phyloP scores from a whole-genome alignment of 2,888 invertebrate species.

The Sinodicranocentrus sp. region DNA sequence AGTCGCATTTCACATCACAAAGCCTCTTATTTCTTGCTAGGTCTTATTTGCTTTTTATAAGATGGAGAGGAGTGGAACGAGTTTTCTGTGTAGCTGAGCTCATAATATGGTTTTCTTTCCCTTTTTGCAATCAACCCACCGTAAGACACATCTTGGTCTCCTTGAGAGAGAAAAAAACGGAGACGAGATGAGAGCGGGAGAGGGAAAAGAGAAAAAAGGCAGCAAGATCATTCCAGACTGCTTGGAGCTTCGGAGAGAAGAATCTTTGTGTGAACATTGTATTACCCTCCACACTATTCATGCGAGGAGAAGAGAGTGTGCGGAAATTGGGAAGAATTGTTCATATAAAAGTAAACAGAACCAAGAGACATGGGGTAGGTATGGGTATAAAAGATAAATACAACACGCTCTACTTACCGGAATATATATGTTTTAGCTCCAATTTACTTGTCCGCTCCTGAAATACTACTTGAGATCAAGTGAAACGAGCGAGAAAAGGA shows the following conservation, averaged over 20 bases:
- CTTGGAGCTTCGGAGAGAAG: constrained; percentile 40
- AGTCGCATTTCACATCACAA: constrained; percentile 26
- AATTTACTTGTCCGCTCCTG: constrained; percentile 29
- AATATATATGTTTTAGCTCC: constrained; percentile 21
- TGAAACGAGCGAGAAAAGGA: constrained; percentile 19
- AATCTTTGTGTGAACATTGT: background rate
- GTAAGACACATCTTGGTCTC: constrained; percentile 27
- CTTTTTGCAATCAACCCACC: constrained; percentile 53
- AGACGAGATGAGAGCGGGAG: background rate
- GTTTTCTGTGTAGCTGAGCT: constrained; percentile 11
- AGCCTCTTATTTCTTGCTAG: constrained; percentile 17
- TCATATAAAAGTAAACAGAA: constrained; percentile 42
- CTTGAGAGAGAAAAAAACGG: background rate
- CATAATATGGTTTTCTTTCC: background rate
- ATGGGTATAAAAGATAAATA: constrained; percentile 25
- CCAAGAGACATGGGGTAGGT: background rate
- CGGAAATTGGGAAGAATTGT: constrained; percentile 59
- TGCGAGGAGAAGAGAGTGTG: background rate
- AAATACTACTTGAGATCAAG: constrained; percentile 16
- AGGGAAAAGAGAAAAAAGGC: background rate
- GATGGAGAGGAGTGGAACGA: constrained; percentile 11
- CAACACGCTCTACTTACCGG: constrained; percentile 39
- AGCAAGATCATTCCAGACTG: constrained; percentile 51
- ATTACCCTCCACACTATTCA: background rate
- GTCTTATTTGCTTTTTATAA: constrained; percentile 5